Base-by-base conservation (phyloP, 1,140 invertebrate genomes). In the Epicauta chinensis region DNA sequence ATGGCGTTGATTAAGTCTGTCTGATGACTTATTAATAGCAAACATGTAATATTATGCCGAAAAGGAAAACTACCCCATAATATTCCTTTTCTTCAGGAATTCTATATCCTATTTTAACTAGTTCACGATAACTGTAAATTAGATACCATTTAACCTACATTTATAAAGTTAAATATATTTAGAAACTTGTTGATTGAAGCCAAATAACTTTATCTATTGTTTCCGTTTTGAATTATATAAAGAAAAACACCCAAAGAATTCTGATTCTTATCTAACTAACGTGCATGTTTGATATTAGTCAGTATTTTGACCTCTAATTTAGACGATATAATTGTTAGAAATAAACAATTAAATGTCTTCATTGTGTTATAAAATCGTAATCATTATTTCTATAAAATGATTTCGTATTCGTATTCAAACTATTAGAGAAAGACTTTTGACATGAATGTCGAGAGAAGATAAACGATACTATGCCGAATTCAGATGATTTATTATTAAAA, bases 401-500 rank as follows among this genome's bases (percentile, higher is more conserved):
- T 43, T 23, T 30, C 34, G 14, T 32, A 35, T 16, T 14, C 31
- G 30, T 34, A 45, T 46, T 47, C 36, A 47, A 37, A 47, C 30
- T n/a, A 17, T 13, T 38, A 47, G 23, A 37, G 34, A 17, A 47
- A 47, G 36, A 38, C 38, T 47, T 47, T 34, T 47, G 34, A 47
- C 45, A 23, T 37, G 45, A 47, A 17, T 47, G 45, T 47, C 45
- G 38, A 36, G 30, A 47, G 45, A 47, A 47, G 45, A 47, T 47
- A 47, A 47, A 47, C 45, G 45, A 47, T 47, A 34, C 16, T 38
- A 16, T 47, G 35, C 45, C 34, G 45, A 47, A 47, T 47, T 47
- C 45, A 37, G 23, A 47, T 47, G 45, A 47, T 47, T 47, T 47
- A 47, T 47, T 16, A 29, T 29, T 29, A 17, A 47, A 47, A 36